Evolutionary conservation across 2,113 vertebrate species (phyloP).

Genomic region (Gasterosteus aculeatus): DNA sequence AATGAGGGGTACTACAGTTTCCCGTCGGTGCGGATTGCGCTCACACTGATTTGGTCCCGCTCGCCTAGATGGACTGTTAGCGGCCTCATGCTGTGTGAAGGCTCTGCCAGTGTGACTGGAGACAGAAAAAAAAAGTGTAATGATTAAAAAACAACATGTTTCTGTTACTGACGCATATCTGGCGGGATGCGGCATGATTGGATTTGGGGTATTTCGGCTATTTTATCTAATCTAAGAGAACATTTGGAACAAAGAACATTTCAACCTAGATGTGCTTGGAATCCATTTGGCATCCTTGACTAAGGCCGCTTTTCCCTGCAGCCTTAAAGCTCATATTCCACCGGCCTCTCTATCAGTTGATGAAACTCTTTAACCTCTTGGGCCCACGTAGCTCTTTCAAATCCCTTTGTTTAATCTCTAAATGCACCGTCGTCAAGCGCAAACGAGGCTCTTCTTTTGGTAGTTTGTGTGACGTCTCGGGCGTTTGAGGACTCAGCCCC

Average conservation of each 20-base stretch:
- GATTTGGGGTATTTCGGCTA: neutral
- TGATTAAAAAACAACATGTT: conserved; percentile 27
- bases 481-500: conserved; percentile 18
- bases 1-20: conserved; percentile 33
- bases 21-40: conserved; percentile 32
- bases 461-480: conserved; percentile 33
- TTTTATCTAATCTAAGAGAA: conserved; percentile 5
- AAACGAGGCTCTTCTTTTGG: neutral
- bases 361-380: conserved; percentile 9
- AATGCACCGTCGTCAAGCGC: conserved; percentile 27
- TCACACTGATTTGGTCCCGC: conserved; percentile 39
- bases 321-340: neutral
- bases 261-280: neutral
- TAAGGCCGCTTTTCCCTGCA: neutral
- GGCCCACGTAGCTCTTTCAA: neutral
- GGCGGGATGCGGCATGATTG: neutral
- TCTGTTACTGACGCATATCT: conserved; percentile 23
- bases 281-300: neutral
- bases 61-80: conserved; percentile 26
- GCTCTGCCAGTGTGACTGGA: conserved; percentile 33
- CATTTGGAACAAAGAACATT: neutral
- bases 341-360: neutral
- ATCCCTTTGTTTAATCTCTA: conserved; percentile 26
- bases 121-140: conserved; percentile 2
- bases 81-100: conserved; percentile 33